A percentile compares a stretch with the other conserved stretches of the same genome.
Evolutionary conservation across 2,888 invertebrate species (phyloP).

Genomic region (Diplolepis rosae): DNA sequence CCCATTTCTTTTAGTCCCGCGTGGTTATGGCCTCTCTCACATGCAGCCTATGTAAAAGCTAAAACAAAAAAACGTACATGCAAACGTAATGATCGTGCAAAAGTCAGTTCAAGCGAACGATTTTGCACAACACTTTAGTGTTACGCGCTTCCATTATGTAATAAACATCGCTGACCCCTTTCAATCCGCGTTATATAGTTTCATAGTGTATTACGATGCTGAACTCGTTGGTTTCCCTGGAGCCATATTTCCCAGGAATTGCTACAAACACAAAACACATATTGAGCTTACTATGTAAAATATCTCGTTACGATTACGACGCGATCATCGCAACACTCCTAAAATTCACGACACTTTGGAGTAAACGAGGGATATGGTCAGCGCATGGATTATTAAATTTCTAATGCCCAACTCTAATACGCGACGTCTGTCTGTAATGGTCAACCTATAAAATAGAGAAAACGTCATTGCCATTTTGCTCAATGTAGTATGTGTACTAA

Average conservation of each 20-base stretch:
- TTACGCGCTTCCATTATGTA: conserved; percentile 33
- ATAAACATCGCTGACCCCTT: conserved; percentile 28
- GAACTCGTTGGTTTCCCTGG: background rate
- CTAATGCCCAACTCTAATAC: conserved; percentile 49
- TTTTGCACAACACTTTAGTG: conserved; percentile 26
- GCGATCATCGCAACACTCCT: conserved; percentile 54
- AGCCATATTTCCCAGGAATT: conserved; percentile 1
- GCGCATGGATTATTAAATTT: conserved; percentile 67
- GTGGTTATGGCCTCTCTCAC: conserved; percentile 1
- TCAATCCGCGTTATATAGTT: conserved; percentile 4
- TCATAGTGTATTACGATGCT: conserved; percentile 14
- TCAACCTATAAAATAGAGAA: conserved; percentile 48
- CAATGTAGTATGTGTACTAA: conserved; percentile 37
- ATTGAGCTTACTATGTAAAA: conserved; percentile 61
- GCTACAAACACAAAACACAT: conserved; percentile 7
- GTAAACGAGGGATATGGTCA: conserved; percentile 47
- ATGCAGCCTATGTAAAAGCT: background rate
- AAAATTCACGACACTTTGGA: conserved; percentile 45
- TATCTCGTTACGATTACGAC: conserved; percentile 66
- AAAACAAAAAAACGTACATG: conserved; percentile 19
- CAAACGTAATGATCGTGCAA: conserved; percentile 11
- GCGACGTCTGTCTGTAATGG: conserved; percentile 51
- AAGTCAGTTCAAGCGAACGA: background rate
- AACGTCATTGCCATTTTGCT: conserved; percentile 36
- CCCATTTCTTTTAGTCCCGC: conserved; percentile 6